These are phyloP conservation scores for Subacronicta megacephala DNA, from an alignment of 2,888 invertebrate species.

Conservation along the genomic window DNA sequence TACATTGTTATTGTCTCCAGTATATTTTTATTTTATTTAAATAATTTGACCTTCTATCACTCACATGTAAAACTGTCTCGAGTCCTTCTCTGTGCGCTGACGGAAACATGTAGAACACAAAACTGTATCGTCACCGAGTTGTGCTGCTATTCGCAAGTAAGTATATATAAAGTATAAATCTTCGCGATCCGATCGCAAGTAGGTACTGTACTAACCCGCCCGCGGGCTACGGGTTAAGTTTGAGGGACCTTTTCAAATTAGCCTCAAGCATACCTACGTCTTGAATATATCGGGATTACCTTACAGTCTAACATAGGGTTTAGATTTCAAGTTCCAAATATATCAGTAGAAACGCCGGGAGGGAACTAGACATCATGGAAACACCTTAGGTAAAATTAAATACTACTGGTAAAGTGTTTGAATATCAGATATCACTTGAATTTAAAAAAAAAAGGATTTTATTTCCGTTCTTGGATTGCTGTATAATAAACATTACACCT, in stretches of 20 bases:
- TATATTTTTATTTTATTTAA: too few species aligned
- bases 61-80: slow-evolving; percentile 46
- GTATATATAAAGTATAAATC: slow-evolving; percentile 54
- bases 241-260: slow-evolving; percentile 40
- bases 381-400: too few species aligned
- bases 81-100: slow-evolving; percentile 49
- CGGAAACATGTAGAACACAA: slow-evolving; percentile 55
- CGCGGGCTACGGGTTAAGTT: slow-evolving; percentile 48
- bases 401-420: too few species aligned
- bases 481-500: too few species aligned
- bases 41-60: not conserved
- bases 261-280: slow-evolving; percentile 33
- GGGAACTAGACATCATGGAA: too few species aligned
- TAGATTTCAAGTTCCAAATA: not conserved
- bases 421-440: too few species aligned
- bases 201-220: slow-evolving; percentile 27
- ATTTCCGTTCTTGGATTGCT: too few species aligned
- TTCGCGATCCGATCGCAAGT: slow-evolving; percentile 47
- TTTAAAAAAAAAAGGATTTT: too few species aligned
- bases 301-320: not conserved
- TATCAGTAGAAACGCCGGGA: too few species aligned
- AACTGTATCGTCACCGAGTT: slow-evolving; percentile 55
- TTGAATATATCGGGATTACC: slow-evolving; percentile 14
- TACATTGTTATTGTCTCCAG: too few species aligned
- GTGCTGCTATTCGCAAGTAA: slow-evolving; percentile 40